phyloP scores from a whole-genome alignment of 2,113 vertebrate genomes.

The Eublepharis macularius region DNA sequence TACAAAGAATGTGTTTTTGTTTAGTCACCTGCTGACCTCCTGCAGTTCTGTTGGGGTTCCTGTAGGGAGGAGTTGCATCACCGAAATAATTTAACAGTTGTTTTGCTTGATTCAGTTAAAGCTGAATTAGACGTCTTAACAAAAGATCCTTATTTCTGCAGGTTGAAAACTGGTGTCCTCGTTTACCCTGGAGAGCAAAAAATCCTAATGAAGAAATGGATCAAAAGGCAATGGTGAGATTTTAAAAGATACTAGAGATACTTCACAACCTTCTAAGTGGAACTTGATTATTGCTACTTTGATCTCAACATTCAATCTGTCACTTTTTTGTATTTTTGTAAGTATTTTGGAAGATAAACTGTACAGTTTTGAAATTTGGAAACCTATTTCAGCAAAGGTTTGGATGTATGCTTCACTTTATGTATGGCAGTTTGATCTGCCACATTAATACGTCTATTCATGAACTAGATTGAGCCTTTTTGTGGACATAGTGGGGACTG shows the following conservation, averaged over 20 bases:
- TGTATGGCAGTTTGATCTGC: background rate
- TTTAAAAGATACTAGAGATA: background rate
- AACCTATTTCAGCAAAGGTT: background rate
- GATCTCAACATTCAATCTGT: too few relatives aligned
- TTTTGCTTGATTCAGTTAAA: conserved; percentile 13
- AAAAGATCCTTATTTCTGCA: conserved; percentile 60
- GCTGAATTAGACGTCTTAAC: background rate
- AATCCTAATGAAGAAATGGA: conserved; percentile 86
- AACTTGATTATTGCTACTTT: background rate
- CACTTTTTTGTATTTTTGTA: background rate
- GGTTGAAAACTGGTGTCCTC: conserved; percentile 99
- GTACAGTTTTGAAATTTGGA: background rate
- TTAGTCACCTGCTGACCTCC: conserved; percentile 11
- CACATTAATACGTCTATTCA: background rate
- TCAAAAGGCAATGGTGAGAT: conserved; percentile 84
- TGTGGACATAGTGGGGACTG: background rate
- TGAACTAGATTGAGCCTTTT: background rate
- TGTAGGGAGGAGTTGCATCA: background rate
- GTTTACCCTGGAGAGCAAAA: conserved; percentile 92
- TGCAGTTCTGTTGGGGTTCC: conserved; percentile 7
- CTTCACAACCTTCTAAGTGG: background rate
- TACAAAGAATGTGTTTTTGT: background rate
- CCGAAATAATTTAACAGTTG: background rate
- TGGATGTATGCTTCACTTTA: background rate
- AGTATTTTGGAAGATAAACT: background rate